Conservation (phyloP, 2,888 invertebrate species). For the Oligia strigilis region DNA sequence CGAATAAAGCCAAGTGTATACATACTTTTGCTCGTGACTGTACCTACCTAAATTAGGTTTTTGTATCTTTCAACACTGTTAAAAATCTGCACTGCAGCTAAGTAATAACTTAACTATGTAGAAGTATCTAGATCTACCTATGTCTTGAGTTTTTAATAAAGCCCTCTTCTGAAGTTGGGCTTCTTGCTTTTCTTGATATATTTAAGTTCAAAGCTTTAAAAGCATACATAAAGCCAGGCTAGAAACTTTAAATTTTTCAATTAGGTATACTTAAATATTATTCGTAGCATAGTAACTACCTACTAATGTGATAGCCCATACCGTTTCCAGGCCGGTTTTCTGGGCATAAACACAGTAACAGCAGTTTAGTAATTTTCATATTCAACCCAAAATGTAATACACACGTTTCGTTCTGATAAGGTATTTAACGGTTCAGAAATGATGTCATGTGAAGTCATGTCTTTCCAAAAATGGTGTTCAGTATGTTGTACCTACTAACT, state of each 20-base stretch:
- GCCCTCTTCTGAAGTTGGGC: too few species aligned
- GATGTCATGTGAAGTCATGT: slow-evolving; percentile 42
- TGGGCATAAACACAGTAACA: not conserved
- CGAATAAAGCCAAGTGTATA: too few species aligned
- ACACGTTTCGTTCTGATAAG: slow-evolving; percentile 13
- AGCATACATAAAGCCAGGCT: not conserved
- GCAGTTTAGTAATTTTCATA: not conserved
- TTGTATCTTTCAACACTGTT: not conserved
- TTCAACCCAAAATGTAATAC: slow-evolving; percentile 26
- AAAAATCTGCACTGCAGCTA: not conserved
- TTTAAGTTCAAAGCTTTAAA: not conserved
- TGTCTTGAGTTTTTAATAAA: not conserved
- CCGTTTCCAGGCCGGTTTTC: not conserved
- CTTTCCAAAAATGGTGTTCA: slow-evolving; percentile 25
- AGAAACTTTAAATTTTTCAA: not conserved
- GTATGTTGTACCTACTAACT: not conserved
- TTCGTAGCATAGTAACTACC: not conserved
- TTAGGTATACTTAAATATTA: not conserved
- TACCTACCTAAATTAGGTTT: slow-evolving; percentile 27
- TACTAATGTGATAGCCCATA: not conserved
- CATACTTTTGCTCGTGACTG: too few species aligned
- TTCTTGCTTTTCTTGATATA: not conserved
- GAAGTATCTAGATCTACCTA: not conserved
- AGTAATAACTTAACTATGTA: not conserved
- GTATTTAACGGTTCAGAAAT: slow-evolving; percentile 30